Evolutionary conservation across 2,888 invertebrate genomes (phyloP), one percentile per base, ranked within the genome.

Genomic region (Mactromeris polynyma): DNA sequence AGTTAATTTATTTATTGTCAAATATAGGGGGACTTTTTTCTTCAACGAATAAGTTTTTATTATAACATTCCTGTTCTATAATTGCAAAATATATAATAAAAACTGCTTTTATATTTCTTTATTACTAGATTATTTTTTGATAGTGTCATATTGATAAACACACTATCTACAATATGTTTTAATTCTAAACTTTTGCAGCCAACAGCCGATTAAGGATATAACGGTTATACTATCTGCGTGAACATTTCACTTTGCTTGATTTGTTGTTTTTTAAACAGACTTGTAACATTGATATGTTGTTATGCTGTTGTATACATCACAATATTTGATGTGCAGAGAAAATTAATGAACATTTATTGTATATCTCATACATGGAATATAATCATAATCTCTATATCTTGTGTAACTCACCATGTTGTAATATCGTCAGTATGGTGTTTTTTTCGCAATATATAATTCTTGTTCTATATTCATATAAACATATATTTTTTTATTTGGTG

Each of bases 181-280:
- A 17, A 73, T 36, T 73, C 73, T 73, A 33, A 73, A 64, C 38
- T 54, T 54, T 87, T 87, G 69, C 87, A 87, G 87, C 83, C 58
- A 80, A 79, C 58, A 87, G 73, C 51, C 79, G 87, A 81, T 81
- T 87, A 83, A 87, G 87, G 87, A 87, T 81, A n/a, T 86, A 86
- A 81, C 36, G 81, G 86, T 81, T 86, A 86, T 81, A 81, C 36
- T 26, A 51, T 81, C 36, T 54, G 82, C 2, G 64, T 82, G 82
- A n/a, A 64, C 33, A 40, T 82, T 82, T 81, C 58, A 36, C 33
- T 42, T 26, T 54, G 58, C 58, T 64, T 46, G n/a, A 31, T 58
- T 79, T 85, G 86, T 81, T 81, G 81, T 80, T 58, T 21, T 6
- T 64, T 69, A 82, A 82, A 82, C 77, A 84, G 78, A 78, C 40